Evolutionary conservation across 1,140 invertebrate genomes (phyloP).

Genomic region (Conus ventricosus): DNA sequence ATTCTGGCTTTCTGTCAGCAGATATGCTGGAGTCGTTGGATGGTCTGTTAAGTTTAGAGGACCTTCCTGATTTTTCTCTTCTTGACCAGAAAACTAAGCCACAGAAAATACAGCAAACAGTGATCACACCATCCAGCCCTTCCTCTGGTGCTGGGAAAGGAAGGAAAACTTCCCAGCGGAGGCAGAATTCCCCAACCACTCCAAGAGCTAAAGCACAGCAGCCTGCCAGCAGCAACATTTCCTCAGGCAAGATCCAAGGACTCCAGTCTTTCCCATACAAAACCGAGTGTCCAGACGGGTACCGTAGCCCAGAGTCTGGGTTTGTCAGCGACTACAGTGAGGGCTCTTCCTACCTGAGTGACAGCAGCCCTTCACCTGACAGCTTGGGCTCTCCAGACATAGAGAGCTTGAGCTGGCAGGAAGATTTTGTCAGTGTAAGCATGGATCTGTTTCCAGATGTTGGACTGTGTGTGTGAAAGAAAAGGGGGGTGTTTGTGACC

Average conservation of each 20-base stretch:
- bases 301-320: constrained; percentile 48
- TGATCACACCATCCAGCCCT: background rate
- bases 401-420: background rate
- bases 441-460: background rate
- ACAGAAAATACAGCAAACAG: background rate
- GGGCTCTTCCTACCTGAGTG: constrained; percentile 55
- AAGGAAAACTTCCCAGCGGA: constrained; percentile 19
- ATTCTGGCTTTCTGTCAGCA: background rate
- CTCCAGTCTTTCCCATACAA: constrained; percentile 22
- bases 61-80: background rate
- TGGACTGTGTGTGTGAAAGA: background rate
- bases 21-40: constrained; percentile 9
- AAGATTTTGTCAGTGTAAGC: background rate
- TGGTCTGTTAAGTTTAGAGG: constrained; percentile 2
- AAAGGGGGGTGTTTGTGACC: too few species aligned
- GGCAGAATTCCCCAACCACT: constrained; percentile 31
- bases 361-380: constrained; percentile 29
- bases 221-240: constrained; percentile 28
- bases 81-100: background rate
- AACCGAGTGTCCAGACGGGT: constrained; percentile 31
- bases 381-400: background rate
- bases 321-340: constrained; percentile 57
- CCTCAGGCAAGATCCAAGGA: constrained; percentile 19
- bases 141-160: background rate
- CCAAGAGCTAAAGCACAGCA: constrained; percentile 27